Conservation (phyloP, 2,113 vertebrate species). For the Caracal caracal region DNA sequence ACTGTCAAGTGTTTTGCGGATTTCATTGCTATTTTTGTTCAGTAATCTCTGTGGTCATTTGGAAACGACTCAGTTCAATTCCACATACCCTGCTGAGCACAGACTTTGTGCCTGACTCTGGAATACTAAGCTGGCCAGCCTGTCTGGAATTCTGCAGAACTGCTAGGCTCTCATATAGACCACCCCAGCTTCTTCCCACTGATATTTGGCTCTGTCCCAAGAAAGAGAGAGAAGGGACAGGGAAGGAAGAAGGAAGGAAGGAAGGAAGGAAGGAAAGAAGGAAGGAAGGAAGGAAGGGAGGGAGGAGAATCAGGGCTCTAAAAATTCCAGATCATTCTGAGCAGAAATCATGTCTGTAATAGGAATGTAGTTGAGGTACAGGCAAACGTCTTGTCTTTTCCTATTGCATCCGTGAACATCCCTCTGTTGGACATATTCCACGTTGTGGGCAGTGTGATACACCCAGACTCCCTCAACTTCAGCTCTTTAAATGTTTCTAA, state of each 20-base stretch:
- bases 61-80: background rate
- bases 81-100: background rate
- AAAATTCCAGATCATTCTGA: background rate
- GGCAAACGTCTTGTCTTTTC: background rate
- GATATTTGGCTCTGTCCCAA: background rate
- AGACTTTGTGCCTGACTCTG: background rate
- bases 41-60: background rate
- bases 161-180: background rate
- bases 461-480: background rate
- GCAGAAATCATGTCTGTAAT: background rate
- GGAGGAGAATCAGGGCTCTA: background rate
- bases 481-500: conserved; percentile 7
- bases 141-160: background rate
- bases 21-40: background rate
- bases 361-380: background rate
- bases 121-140: background rate
- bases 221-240: background rate
- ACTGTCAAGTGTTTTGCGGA: background rate
- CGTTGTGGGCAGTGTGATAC: background rate
- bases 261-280: background rate
- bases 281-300: background rate
- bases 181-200: background rate
- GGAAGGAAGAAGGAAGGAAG: background rate
- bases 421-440: background rate
- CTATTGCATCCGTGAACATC: background rate